These are phyloP conservation scores for Linurgus olivaceus DNA, from an alignment of 2,797 vertebrate genomes.

Conservation along the genomic window DNA sequence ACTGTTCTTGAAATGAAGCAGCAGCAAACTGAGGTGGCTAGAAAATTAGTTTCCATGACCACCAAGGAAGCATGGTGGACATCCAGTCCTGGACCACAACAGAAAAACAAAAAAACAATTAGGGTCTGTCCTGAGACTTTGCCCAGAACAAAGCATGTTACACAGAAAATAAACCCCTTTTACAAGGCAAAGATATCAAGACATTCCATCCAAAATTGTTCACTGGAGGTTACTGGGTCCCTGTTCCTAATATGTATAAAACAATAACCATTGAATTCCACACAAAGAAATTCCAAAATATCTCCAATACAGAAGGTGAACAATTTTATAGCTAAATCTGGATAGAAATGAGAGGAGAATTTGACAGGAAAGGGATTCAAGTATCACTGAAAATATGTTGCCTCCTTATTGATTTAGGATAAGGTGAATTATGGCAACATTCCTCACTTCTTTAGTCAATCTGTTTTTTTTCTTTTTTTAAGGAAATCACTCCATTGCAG, in stretches of 20 bases:
- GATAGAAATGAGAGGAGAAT: neutral
- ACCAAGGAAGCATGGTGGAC: neutral
- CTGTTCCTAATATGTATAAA: neutral
- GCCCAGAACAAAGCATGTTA: neutral
- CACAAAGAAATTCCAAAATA: neutral
- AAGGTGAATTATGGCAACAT: neutral
- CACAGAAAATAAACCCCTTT: neutral
- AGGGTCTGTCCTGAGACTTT: neutral
- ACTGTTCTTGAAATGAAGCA: neutral
- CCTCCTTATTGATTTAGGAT: neutral
- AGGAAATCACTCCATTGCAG: neutral
- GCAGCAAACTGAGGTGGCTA: neutral
- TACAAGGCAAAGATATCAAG: neutral
- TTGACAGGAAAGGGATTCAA: neutral
- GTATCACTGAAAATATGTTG: neutral
- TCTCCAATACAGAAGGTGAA: neutral
- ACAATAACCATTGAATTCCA: neutral
- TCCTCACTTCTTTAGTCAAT: neutral
- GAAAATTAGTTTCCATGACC: neutral
- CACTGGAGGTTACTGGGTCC: rapidly evolving
- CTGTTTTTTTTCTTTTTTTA: neutral
- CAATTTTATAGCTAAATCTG: neutral
- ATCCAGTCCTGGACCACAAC: neutral
- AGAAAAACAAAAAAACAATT: neutral
- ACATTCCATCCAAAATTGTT: neutral